Conservation (phyloP, 2,113 vertebrate species). For the Phylloscopus trochilus region DNA sequence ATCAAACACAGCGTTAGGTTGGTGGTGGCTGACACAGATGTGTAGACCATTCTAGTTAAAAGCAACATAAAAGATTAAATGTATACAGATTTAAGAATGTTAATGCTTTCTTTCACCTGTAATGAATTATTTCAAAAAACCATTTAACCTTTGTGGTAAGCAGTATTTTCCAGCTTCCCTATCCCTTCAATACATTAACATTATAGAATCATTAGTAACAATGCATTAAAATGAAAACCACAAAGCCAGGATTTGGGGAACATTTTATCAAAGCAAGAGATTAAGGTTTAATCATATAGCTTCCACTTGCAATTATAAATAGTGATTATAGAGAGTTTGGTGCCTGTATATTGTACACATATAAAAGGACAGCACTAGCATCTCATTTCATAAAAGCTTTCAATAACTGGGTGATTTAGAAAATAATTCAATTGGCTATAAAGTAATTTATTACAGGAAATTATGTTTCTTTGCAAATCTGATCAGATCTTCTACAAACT, state of each 20-base stretch:
- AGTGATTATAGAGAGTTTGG: background rate
- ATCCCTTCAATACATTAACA: background rate
- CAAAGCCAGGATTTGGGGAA: background rate
- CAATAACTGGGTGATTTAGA: background rate
- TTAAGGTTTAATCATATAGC: background rate
- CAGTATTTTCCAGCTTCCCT: background rate
- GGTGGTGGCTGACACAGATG: background rate
- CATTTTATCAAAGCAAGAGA: background rate
- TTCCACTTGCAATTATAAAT: background rate
- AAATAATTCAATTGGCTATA: background rate
- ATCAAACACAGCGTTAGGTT: background rate
- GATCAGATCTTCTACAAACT: background rate
- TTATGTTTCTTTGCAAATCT: background rate
- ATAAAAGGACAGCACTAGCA: background rate
- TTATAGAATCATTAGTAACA: background rate
- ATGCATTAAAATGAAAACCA: background rate
- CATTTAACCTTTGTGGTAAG: background rate
- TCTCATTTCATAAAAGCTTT: background rate
- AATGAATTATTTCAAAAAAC: background rate
- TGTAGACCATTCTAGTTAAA: background rate
- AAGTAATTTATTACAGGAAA: background rate
- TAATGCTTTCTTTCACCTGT: background rate
- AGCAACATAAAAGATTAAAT: background rate
- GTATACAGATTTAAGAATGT: background rate
- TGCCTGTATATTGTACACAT: background rate